Evolutionary conservation across 2,888 invertebrate species (phyloP).

Genomic region (Danaus chrysippus): DNA sequence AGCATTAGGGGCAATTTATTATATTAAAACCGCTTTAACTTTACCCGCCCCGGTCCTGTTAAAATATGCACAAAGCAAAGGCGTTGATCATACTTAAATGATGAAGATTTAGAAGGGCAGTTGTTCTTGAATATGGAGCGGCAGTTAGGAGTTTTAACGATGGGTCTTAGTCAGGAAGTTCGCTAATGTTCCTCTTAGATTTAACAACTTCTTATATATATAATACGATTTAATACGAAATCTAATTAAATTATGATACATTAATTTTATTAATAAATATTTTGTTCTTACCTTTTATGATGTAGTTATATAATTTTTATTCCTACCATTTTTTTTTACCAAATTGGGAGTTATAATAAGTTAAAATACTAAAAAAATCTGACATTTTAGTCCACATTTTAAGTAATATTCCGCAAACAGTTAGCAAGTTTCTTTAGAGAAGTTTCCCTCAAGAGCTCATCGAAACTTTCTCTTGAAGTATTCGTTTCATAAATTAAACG

Average conservation of each 20-base stretch:
- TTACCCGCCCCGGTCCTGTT: conserved; percentile 22
- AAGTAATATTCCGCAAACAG: too few species aligned
- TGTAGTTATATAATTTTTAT: too few species aligned
- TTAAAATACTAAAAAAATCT: too few species aligned
- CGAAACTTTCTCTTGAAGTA: conserved; percentile 26
- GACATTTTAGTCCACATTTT: too few species aligned
- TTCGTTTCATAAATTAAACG: conserved; percentile 29
- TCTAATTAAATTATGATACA: too few species aligned
- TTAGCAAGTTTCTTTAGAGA: conserved; percentile 27
- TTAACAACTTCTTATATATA: neutral
- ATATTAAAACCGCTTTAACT: conserved; percentile 13
- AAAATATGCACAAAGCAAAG: conserved; percentile 36
- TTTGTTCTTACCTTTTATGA: too few species aligned
- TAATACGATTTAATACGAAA: neutral
- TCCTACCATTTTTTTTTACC: too few species aligned
- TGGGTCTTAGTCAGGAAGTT: conserved; percentile 29
- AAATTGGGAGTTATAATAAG: too few species aligned
- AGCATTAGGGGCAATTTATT: conserved; percentile 14
- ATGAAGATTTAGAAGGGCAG: conserved; percentile 49
- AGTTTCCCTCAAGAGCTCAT: conserved; percentile 23
- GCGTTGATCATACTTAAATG: conserved; percentile 43
- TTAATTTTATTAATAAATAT: too few species aligned
- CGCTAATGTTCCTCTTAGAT: conserved; percentile 14
- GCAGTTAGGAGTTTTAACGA: conserved; percentile 57
- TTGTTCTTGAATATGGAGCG: conserved; percentile 49